A percentile compares a stretch with the other conserved stretches of the same genome.
These are phyloP conservation scores for Scaptomyza polygonia DNA, from an alignment of 2,888 invertebrate genomes.

Conservation along the genomic window DNA sequence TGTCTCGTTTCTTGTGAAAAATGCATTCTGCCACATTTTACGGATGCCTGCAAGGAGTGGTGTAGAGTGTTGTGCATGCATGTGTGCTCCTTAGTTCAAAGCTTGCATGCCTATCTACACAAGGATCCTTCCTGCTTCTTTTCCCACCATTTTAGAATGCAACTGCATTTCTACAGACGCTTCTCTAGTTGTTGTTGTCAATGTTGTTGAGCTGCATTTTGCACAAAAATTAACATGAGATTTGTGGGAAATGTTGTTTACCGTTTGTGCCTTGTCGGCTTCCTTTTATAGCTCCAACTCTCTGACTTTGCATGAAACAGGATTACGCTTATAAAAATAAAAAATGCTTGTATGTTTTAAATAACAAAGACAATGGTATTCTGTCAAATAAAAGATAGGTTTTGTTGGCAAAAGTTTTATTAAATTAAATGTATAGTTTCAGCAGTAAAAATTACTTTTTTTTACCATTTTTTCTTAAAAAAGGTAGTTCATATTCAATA, in stretches of 20 bases:
- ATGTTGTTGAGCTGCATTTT: slow-evolving; percentile 34
- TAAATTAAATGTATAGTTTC: no score
- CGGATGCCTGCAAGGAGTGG: slow-evolving; percentile 44
- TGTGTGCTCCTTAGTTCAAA: slow-evolving; percentile 25
- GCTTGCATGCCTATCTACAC: slow-evolving; percentile 23
- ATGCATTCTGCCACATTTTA: slow-evolving; percentile 77
- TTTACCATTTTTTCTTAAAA: no score
- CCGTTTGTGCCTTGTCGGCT: slow-evolving; percentile 27
- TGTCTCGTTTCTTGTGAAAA: slow-evolving; percentile 63
- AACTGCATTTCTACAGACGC: slow-evolving; percentile 24
- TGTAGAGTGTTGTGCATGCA: slow-evolving; percentile 6
- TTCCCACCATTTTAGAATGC: slow-evolving; percentile 23
- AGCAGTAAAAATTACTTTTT: no score
- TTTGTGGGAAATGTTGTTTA: slow-evolving; percentile 43
- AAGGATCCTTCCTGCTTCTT: slow-evolving; percentile 11
- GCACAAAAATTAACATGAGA: slow-evolving; percentile 55
- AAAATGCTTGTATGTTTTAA: background rate
- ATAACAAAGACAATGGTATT: background rate
- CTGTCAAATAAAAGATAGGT: background rate
- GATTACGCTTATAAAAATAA: background rate
- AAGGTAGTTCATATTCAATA: no score
- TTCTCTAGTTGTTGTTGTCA: slow-evolving; percentile 15
- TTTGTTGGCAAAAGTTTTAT: no score
- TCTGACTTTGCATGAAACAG: background rate
- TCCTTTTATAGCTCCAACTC: slow-evolving; percentile 1